These are phyloP conservation scores for Antigone vipio DNA, from an alignment of 2,113 vertebrate species.

Conservation along the genomic window DNA sequence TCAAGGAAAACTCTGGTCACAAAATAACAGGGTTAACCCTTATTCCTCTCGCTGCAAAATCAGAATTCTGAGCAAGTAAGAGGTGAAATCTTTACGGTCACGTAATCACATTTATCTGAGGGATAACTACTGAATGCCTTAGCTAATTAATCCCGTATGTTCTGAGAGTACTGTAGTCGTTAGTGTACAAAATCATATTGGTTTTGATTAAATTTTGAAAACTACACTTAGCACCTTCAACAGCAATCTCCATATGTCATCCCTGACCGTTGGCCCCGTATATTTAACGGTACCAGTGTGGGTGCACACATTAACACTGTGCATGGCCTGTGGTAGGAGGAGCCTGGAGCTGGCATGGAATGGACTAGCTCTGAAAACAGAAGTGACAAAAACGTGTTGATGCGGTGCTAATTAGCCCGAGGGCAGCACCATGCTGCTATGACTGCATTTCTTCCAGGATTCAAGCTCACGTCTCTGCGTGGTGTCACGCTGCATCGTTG, in stretches of 20 bases:
- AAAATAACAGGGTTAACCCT: background rate
- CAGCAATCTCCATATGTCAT: background rate
- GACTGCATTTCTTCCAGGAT: background rate
- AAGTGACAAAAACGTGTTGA: background rate
- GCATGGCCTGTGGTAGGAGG: background rate
- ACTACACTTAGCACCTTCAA: background rate
- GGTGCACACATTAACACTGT: background rate
- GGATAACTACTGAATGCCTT: background rate
- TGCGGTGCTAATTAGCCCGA: background rate
- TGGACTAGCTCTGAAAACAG: background rate
- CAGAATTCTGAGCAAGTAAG: background rate
- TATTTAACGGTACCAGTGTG: background rate
- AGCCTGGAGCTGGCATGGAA: background rate
- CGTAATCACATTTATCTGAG: background rate
- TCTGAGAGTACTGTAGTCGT: background rate
- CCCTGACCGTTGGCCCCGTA: background rate
- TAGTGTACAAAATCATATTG: background rate
- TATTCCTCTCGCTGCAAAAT: background rate
- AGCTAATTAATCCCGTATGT: background rate
- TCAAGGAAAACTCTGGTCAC: background rate
- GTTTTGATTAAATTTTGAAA: background rate
- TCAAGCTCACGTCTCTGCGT: background rate
- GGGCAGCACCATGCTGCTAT: background rate
- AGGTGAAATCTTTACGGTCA: background rate
- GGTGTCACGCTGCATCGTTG: background rate